Percentiles rank a stretch among this genome's conserved stretches.
Evolutionary conservation across 2,888 invertebrate genomes (phyloP).

Genomic region (Acleris emargana): DNA sequence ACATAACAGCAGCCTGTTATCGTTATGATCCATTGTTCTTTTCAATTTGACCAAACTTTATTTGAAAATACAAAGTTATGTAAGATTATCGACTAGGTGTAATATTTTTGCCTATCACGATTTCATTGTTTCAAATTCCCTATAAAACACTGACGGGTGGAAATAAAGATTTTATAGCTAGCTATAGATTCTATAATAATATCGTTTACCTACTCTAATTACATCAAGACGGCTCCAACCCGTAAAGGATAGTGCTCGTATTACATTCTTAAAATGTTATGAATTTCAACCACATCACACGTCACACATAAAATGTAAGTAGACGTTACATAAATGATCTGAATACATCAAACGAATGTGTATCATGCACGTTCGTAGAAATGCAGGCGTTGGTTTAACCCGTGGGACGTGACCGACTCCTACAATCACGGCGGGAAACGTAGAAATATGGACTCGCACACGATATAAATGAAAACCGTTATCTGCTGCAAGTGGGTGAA

Average conservation of each 20-base stretch:
- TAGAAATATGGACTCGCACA: slow-evolving; percentile 50
- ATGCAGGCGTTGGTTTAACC: slow-evolving; percentile 50
- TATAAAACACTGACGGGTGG: no score
- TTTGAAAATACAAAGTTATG: no score
- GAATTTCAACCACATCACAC: slow-evolving; percentile 18
- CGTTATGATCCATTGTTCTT: no score
- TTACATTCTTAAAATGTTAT: slow-evolving; percentile 12
- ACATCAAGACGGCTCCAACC: not conserved
- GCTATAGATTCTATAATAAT: no score
- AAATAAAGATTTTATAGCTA: no score
- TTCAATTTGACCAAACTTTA: no score
- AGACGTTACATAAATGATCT: slow-evolving; percentile 14
- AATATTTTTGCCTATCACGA: no score
- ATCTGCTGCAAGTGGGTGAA: slow-evolving; percentile 31
- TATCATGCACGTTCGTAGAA: slow-evolving; percentile 50
- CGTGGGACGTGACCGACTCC: slow-evolving; percentile 46
- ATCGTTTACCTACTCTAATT: not conserved
- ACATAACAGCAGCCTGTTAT: no score
- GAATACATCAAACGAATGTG: slow-evolving; percentile 28
- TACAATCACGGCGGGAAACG: slow-evolving; percentile 50
- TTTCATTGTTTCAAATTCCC: no score
- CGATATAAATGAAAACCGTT: slow-evolving; percentile 50
- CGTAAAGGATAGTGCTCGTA: not conserved
- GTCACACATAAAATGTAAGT: slow-evolving; percentile 5
- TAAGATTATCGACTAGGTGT: no score